phyloP scores from a whole-genome alignment of 2,113 vertebrate genomes.

The Brienomyrus brachyistius region DNA sequence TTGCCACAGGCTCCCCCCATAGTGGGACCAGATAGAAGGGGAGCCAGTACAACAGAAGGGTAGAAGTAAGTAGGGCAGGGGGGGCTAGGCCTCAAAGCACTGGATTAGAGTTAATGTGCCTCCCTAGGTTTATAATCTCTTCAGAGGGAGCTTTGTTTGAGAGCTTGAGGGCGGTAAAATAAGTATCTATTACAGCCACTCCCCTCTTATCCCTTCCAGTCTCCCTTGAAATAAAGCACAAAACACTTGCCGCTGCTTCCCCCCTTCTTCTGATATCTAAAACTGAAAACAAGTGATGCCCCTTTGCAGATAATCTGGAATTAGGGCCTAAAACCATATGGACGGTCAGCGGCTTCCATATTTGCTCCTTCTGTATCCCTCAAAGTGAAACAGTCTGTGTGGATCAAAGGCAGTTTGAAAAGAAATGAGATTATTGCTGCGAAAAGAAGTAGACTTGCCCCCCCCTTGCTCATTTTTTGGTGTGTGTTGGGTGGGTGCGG shows the following conservation, averaged over 20 bases:
- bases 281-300: conserved; percentile 61
- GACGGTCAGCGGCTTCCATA: conserved; percentile 59
- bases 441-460: conserved; percentile 21
- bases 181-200: conserved; percentile 78
- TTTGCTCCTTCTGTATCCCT: conserved; percentile 68
- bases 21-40: conserved; percentile 55
- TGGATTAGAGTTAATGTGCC: conserved; percentile 79
- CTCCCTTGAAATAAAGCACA: conserved; percentile 57
- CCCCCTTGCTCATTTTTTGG: background rate
- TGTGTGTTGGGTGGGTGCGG: conserved; percentile 4
- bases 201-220: conserved; percentile 52
- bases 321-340: conserved; percentile 65
- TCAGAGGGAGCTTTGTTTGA: conserved; percentile 73
- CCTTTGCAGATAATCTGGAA: conserved; percentile 68
- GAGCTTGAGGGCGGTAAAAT: conserved; percentile 68
- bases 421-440: conserved; percentile 36
- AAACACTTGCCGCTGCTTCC: conserved; percentile 62
- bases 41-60: conserved; percentile 59
- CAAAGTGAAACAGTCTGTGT: conserved; percentile 57
- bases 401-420: conserved; percentile 58
- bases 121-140: conserved; percentile 75
- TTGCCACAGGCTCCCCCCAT: conserved; percentile 59
- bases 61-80: conserved; percentile 54
- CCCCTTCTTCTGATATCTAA: conserved; percentile 60
- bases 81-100: conserved; percentile 65